Evolutionary conservation across 2,113 vertebrate species (phyloP), one percentile per base, ranked within the genome.

Genomic region (Dicerorhinus sumatrensis): DNA sequence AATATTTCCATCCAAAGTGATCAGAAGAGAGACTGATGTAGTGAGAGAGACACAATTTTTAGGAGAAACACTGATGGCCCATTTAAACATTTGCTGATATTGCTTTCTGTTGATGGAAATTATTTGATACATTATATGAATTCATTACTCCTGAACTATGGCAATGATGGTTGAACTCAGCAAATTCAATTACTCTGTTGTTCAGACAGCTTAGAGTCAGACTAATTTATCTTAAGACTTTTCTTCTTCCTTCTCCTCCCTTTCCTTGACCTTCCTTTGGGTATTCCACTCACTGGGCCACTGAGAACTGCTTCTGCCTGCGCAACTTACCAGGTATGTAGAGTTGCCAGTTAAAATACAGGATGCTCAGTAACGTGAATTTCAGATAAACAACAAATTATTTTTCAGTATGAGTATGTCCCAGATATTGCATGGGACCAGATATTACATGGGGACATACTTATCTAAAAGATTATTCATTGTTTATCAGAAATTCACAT

Each of bases 201-300:
- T 91, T 63, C 72, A 67, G n/a, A 67, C 16, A 60, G 79, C n/a
- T 89, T 95, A 93, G 46, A 56, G 27, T 65, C 93, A 85, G 36
- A 27, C 46, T 89, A 65, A 70, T 89, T 69, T 70, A 42, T 58
- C 72, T 91, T 75, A 70, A 48, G 14, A 23, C 27, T 82, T 83
- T 54, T 42, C 36, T 77, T 46, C 20, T 77, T 56, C 27, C 33
- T 89, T 25, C 11, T 86, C 56, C 39, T 63, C n/a, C 7, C 62
- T 83, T 95, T 65, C 51, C 51, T 51, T 72, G 16, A 65, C 21
- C 18, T 23, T 92, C 58, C 48, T 60, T 73, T 91, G 48, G 23
- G 29, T 80, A 80, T 6, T 82, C 36, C 31, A 16, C 25, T 79
- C 48, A n/a, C 27, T 69, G 51, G 54, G 8, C 33, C 39, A 39